Evolutionary conservation across 2,797 vertebrate species (phyloP), one percentile per base, ranked within the genome.

Genomic region (Coracias cyanogaster): DNA sequence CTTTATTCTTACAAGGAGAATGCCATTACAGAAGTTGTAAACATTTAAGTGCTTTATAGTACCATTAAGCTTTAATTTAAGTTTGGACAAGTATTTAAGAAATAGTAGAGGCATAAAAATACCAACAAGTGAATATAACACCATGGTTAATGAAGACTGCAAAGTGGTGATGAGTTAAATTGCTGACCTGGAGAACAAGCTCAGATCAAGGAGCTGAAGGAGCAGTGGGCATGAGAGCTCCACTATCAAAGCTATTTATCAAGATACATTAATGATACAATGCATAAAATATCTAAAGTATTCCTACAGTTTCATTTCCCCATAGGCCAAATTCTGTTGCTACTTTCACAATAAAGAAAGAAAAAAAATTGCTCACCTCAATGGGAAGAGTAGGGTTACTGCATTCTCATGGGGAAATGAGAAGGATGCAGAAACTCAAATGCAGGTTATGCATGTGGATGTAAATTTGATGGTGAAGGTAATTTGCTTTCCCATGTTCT

Each of bases 381-480:
- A 87, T 95, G 96, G 88, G 95, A 97, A 94, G 55, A 74, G 61
- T 31, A 67, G 31, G 41, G 71, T 91, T 89, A 51, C 28, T 67
- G 45, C 48, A 89, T 94, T 95, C 94, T 96, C 95, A 96, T 94
- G 83, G 45, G 88, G 88, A 82, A 93, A 80, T 57, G 5, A 77
- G 86, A 83, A 89, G 29, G 92, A 84, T 62, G 51, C 37, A 92
- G 81, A 89, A 96, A 82, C 24, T 60, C 20, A 86, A 92, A 84
- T 90, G 20, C 16, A 77, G 48, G n/a, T 93, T 92, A 94, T 95
- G 92, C 15, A 90, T 82, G 55, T 18, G 17, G 25, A 96, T 96
- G 93, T 95, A 96, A 96, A 96, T 94, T 82, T 82, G 35, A 66
- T 89, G 92, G 79, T 82, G 60, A 90, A 69, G 39, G n/a, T 70